Percentiles rank a stretch among this genome's conserved stretches.
Evolutionary conservation across 2,797 vertebrate genomes (phyloP).

Genomic region (Acestrorhynchus altus): DNA sequence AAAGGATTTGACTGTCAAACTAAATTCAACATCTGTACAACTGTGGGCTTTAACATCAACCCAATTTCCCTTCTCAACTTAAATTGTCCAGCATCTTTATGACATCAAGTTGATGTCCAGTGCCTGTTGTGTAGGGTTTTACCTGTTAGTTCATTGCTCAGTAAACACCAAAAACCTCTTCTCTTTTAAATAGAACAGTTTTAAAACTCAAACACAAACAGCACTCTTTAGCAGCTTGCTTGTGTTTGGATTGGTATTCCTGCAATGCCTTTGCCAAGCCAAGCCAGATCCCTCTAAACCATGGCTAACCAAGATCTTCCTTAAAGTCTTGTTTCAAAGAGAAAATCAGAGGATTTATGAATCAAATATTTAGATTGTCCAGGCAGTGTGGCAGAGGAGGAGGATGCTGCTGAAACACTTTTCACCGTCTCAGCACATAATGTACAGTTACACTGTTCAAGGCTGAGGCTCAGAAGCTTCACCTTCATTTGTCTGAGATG

Average conservation of each 20-base stretch:
- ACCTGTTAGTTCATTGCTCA: background rate
- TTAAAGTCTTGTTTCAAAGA: background rate
- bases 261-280: background rate
- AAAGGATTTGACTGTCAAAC: too few relatives aligned
- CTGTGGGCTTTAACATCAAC: too few relatives aligned
- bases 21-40: too few relatives aligned
- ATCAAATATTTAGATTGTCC: slow-evolving; percentile 24
- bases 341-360: slow-evolving; percentile 8
- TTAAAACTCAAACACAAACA: background rate
- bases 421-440: slow-evolving; percentile 68
- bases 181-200: background rate
- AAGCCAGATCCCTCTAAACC: background rate
- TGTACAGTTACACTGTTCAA: slow-evolving; percentile 72
- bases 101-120: too few relatives aligned
- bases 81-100: too few relatives aligned
- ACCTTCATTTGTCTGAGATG: slow-evolving; percentile 69
- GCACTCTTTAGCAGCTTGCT: background rate
- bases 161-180: background rate
- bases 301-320: background rate
- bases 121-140: background rate
- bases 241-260: background rate
- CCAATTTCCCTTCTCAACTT: too few relatives aligned
- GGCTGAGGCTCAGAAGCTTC: slow-evolving; percentile 73
- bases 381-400: background rate
- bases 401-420: slow-evolving; percentile 55